Evolutionary conservation across 2,113 vertebrate species (phyloP), one percentile per base, ranked within the genome.

Genomic region (Diphyllodes magnificus): DNA sequence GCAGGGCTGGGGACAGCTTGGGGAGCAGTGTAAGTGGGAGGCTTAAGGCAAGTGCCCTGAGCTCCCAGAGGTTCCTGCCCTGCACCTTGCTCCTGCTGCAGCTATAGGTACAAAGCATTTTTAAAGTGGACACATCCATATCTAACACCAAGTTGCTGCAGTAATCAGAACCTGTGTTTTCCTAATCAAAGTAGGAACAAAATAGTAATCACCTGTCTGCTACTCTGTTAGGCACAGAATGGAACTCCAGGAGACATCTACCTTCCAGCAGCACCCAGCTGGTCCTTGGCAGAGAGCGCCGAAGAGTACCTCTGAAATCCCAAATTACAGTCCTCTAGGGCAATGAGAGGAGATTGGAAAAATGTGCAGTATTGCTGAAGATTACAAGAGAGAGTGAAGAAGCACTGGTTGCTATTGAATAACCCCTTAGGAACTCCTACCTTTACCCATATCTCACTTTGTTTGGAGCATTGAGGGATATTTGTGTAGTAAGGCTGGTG

Each of bases 221-320:
- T 53, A 42, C 11, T 75, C 28, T 64, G 25, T 54, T 35, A 33
- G 37, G 31, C 8, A 42, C 11, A 69, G 76, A 60, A 57, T 28
- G 31, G 56, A 80, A 11, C 28, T 63, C 35, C 25, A n/a, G 53
- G 44, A 49, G 19, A 51, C 18, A 15, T 8, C 27, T 49, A 33
- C 44, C 21, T 72, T 64, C 57, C n/a, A 51, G 11, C 0, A 7
- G 49, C 27, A n/a, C 31, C 11, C 40, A 72, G 27, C 35, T 85
- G 57, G 31, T 51, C 28, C 39, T 6, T 42, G 47, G 10, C 50
- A 60, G n/a, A 21, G 42, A 70, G 18, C 0, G 0, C 15, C 20
- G 8, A 27, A 23, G 35, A 27, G 3, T 28, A 12, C 13, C 59
- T 69, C 49, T 56, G 60, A 88, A 86, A 65, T 76, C 37, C 37